phyloP scores from a whole-genome alignment of 30 jellyfish, hydroid and myxozoan genomes.

The Aurelia sp. region DNA sequence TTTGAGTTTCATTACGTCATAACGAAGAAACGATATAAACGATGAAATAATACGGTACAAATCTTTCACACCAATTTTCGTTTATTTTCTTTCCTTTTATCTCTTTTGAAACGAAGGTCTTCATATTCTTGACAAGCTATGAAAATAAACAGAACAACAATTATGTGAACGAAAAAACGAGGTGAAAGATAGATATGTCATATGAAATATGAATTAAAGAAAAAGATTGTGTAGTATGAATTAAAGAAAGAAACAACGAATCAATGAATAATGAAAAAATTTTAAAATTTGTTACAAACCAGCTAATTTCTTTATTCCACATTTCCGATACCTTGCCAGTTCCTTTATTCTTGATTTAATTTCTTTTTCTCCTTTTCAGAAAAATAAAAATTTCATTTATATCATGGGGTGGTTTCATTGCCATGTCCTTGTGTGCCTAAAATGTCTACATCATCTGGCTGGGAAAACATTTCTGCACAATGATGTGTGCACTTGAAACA shows the following conservation, averaged over 20 bases:
- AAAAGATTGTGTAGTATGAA: too few species aligned
- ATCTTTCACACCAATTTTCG: constrained; percentile 60
- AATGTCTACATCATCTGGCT: too few species aligned
- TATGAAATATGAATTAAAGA: too few species aligned
- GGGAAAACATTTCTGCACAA: too few species aligned
- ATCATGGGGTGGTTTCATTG: too few species aligned
- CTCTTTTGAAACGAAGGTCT: constrained; percentile 83
- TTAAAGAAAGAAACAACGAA: not conserved
- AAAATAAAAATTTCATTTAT: too few species aligned
- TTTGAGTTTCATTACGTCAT: too few species aligned
- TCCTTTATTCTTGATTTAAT: constrained; percentile 79
- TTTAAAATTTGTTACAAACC: constrained; percentile 28
- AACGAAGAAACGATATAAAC: not conserved
- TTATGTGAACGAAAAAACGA: too few species aligned
- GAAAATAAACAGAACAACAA: not conserved
- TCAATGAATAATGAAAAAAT: not conserved
- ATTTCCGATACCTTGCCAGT: constrained; percentile 71
- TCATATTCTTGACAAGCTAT: constrained; percentile 96
- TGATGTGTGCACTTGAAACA: too few species aligned
- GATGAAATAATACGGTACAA: not conserved
- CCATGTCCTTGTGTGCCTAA: too few species aligned
- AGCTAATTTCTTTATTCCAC: constrained; percentile 85
- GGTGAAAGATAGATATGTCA: too few species aligned
- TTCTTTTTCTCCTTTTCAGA: constrained; percentile 81
- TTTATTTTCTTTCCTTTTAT: constrained; percentile 76